A percentile compares a stretch with the other conserved stretches of the same genome.
These are phyloP conservation scores for Trypoxylus dichotomus DNA, from an alignment of 1,140 invertebrate genomes.

Conservation along the genomic window DNA sequence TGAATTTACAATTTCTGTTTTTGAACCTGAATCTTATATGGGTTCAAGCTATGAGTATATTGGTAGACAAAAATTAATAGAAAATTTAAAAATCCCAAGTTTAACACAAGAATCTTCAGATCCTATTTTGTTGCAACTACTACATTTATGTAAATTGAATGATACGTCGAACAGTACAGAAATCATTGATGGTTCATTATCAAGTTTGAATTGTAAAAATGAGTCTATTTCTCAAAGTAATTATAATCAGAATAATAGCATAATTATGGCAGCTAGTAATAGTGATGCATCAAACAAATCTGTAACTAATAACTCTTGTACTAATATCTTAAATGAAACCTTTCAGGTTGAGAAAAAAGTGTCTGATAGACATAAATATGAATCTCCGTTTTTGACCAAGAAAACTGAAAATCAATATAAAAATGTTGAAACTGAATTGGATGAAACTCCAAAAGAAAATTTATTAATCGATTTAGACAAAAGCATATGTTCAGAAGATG, in stretches of 20 bases:
- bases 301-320: neutral
- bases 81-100: constrained; percentile 58
- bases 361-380: neutral
- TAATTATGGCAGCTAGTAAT: neutral
- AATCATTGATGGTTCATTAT: neutral
- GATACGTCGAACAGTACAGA: neutral
- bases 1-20: constrained; percentile 69
- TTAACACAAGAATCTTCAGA: constrained; percentile 37
- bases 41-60: constrained; percentile 60
- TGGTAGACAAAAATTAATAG: constrained; percentile 58
- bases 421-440: constrained; percentile 19
- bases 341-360: neutral
- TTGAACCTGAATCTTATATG: constrained; percentile 69
- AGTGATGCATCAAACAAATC: constrained; percentile 1
- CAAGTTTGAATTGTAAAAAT: constrained; percentile 15
- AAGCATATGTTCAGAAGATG: neutral
- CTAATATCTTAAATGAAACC: neutral
- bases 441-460: constrained; percentile 24
- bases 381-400: neutral
- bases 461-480: constrained; percentile 1
- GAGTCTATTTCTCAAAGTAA: neutral
- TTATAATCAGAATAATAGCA: neutral
- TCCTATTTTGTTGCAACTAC: constrained; percentile 46
- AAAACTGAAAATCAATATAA: neutral
- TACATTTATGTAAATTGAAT: constrained; percentile 37